phyloP scores from a whole-genome alignment of 2,113 vertebrate genomes.

The Chiloscyllium plagiosum region DNA sequence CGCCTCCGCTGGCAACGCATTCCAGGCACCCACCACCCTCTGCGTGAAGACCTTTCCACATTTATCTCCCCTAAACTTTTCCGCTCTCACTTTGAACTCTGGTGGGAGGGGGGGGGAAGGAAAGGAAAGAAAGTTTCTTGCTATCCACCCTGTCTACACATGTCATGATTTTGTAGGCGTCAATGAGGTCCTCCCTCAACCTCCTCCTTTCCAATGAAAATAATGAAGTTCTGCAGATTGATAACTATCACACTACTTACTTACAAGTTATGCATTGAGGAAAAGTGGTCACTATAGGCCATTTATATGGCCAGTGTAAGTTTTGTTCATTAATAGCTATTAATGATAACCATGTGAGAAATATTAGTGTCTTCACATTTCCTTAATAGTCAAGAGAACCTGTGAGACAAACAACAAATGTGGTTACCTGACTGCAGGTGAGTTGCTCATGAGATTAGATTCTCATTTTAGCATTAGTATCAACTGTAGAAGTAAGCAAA shows the following conservation, averaged over 20 bases:
- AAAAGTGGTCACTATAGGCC: not conserved
- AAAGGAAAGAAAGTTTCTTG: no score
- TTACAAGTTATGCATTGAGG: not conserved
- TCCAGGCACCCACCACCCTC: no score
- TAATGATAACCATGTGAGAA: not conserved
- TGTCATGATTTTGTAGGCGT: no score
- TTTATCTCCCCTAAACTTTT: no score
- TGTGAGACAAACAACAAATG: not conserved
- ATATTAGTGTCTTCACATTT: not conserved
- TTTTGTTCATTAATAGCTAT: not conserved
- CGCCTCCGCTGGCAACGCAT: no score
- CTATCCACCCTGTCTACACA: no score
- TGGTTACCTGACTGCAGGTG: not conserved
- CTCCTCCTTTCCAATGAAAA: not conserved
- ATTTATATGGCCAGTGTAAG: not conserved
- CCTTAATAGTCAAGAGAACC: not conserved
- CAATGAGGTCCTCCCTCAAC: no score
- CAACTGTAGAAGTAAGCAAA: not conserved
- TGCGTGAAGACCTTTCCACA: no score
- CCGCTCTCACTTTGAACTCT: no score
- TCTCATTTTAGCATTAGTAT: not conserved
- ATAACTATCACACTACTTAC: no score
- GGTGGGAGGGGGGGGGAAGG: no score
- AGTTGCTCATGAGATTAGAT: not conserved
- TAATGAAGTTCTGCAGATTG: not conserved